A percentile compares a stretch with the other conserved stretches of the same genome.
Conservation (phyloP, 2,888 invertebrate species). For the Bunonema sp. region DNA sequence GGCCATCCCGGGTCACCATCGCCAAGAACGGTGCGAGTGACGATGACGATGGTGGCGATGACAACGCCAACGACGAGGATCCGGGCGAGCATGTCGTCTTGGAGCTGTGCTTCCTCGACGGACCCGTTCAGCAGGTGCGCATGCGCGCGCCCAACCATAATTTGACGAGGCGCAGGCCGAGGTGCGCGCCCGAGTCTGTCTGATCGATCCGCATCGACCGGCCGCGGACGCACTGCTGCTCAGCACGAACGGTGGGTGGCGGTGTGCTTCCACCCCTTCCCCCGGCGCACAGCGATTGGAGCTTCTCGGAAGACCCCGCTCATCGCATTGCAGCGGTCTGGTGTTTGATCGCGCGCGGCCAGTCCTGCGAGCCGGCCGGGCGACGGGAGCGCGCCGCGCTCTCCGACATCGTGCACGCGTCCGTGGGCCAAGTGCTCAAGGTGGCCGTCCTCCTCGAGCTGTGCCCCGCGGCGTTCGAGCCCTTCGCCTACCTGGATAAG, state of each 20-base stretch:
- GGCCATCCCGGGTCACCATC: background rate
- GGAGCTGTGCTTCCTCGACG: conserved; percentile 37
- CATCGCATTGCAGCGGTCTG: too few species aligned
- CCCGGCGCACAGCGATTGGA: too few species aligned
- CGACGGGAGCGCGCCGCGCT: too few species aligned
- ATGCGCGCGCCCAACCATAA: background rate
- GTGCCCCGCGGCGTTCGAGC: conserved; percentile 27
- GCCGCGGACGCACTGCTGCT: conserved; percentile 1
- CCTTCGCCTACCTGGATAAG: conserved; percentile 24
- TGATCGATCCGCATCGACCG: conserved; percentile 7
- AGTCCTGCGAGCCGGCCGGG: too few species aligned
- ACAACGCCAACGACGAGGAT: conserved; percentile 11
- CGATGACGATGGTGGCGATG: conserved; percentile 5
- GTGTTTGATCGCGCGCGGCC: too few species aligned
- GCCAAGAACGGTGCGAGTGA: too few species aligned
- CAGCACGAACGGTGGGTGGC: conserved; percentile 4
- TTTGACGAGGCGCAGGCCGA: too few species aligned
- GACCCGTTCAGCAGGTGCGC: conserved; percentile 26
- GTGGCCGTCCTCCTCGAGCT: conserved; percentile 29
- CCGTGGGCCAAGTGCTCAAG: conserved; percentile 23
- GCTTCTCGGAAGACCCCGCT: too few species aligned
- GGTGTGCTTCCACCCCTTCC: too few species aligned
- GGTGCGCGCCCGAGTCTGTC: conserved; percentile 11
- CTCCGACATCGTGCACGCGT: conserved; percentile 8
- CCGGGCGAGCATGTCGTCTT: conserved; percentile 32